Base-by-base conservation (phyloP, 2,888 invertebrate genomes). In the Pollenia angustigena region DNA sequence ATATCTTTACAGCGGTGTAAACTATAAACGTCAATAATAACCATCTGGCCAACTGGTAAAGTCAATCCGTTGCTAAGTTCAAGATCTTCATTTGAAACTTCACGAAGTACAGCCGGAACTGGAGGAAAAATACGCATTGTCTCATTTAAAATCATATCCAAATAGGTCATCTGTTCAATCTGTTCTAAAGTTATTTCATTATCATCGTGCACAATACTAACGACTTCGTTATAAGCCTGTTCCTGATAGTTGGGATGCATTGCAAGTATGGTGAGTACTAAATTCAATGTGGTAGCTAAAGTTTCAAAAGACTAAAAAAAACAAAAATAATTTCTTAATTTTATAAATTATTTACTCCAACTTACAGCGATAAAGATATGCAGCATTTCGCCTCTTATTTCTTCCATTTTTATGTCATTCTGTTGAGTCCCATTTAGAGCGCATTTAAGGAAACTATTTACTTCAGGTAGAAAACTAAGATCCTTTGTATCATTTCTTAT, bases 121-220 rank as follows among this genome's bases (percentile, higher is more conserved):
- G 90, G 89, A 0, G 93, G 90, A 44, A 93, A 88, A 1, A 93
- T 83, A 11, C 93, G 87, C 90, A 93, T 90, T 0, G 92, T 90
- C 68, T 93, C 93, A 71, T 92, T 92, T 0, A 93, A 81, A 4
- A 92, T 88, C 81, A 91, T 89, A 40, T 92, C 93, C 69, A 92
- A 80, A 74, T 91, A 93, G 3, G 88, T 88, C 89, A 93, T 89
- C 85, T 92, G 86, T 58, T 90, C 89, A 0, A 89, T 84, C 11
- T 91, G 89, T n/a, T 89, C 90, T 42, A 90, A 90, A 3, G 88
- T 88, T 0, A 92, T 87, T 8, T 91, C 90, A 8, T 87, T 85
- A 0, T 90, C 90, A 8, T 62, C 58, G 0, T 89, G 89, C 48
- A 91, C 89, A 1, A 91, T 64, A 2, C 86, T 62, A 1, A 62